Percentiles rank a stretch among this genome's conserved stretches.
Conservation (phyloP, 2,113 vertebrate genomes). For the Pituophis catenifer region DNA sequence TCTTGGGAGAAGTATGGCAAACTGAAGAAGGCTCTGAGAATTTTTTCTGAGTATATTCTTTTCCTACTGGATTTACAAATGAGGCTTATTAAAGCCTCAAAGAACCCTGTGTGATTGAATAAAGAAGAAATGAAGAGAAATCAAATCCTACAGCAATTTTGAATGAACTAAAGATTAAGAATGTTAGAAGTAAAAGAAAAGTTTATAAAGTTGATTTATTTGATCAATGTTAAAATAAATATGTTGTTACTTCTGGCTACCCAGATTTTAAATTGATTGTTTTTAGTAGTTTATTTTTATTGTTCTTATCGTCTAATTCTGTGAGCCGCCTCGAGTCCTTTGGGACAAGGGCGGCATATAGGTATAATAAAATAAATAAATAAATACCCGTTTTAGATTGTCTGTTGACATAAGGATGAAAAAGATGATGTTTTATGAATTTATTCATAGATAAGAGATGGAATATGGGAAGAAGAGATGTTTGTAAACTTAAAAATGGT, state of each 20-base stretch:
- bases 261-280: no score
- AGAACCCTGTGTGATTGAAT: neutral
- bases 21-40: neutral
- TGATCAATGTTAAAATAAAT: neutral
- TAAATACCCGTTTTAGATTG: neutral
- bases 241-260: neutral
- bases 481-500: neutral
- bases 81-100: neutral
- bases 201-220: neutral
- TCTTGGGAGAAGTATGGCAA: neutral
- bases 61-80: neutral
- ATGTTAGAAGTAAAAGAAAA: neutral
- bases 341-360: no score
- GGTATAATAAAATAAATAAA: no score
- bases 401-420: neutral
- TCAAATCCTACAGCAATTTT: neutral
- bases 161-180: neutral
- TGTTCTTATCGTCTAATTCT: no score
- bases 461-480: neutral
- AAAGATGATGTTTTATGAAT: neutral
- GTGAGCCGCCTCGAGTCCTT: no score
- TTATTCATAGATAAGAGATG: neutral
- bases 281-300: no score
- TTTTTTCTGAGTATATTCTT: neutral
- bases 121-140: neutral